These are phyloP conservation scores for Lasioglossum leucozonium DNA, from an alignment of 2,888 invertebrate species.

Conservation along the genomic window DNA sequence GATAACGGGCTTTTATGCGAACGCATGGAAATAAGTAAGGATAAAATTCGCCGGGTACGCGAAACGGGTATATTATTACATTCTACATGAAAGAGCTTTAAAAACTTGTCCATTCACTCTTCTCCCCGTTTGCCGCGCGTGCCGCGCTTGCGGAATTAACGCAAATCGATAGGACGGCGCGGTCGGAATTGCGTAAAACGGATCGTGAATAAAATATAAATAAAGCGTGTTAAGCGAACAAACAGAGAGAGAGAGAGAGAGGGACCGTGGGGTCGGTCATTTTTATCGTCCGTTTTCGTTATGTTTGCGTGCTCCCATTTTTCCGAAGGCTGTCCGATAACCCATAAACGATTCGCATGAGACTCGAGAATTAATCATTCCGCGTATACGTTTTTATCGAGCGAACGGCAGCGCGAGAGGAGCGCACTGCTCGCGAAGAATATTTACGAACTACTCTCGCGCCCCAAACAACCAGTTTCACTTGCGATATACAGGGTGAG, in stretches of 20 bases:
- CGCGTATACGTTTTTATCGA: conserved; percentile 14
- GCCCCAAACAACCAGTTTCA: neutral
- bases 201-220: conserved; percentile 20
- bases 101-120: conserved; percentile 21
- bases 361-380: conserved; percentile 33
- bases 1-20: too few relatives aligned
- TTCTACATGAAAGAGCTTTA: conserved; percentile 12
- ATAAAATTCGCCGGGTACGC: neutral
- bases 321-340: neutral
- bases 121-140: neutral
- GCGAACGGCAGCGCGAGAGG: neutral
- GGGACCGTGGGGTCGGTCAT: neutral
- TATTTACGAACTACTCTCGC: neutral
- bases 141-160: too few relatives aligned
- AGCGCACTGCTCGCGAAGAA: neutral
- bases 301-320: neutral
- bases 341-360: conserved; percentile 25
- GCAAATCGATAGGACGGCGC: neutral
- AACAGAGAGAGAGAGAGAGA: neutral
- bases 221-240: neutral
- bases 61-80: neutral
- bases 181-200: neutral
- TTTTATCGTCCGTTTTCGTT: neutral
- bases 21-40: too few relatives aligned
- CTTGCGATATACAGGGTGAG: neutral